These are phyloP conservation scores for Dorcus parallelipipedus DNA, from an alignment of 2,888 invertebrate genomes.

Conservation along the genomic window DNA sequence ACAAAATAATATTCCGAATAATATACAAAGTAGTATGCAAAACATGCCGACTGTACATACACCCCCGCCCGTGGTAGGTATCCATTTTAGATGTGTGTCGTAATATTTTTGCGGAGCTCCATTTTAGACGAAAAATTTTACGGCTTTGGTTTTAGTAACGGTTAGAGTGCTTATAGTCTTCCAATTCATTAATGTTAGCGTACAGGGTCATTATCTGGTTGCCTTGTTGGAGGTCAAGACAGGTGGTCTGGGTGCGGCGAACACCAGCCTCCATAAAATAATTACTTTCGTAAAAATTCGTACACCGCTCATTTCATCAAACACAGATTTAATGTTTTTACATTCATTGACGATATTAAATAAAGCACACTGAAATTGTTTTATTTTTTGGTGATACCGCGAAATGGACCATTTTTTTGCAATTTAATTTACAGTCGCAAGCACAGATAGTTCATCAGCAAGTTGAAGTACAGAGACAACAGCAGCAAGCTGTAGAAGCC, in stretches of 20 bases:
- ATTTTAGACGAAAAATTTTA: neutral
- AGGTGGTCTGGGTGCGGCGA: conserved; percentile 42
- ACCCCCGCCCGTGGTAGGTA: conserved; percentile 47
- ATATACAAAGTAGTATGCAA: conserved; percentile 27
- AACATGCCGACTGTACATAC: conserved; percentile 47
- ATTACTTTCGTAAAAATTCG: conserved; percentile 2
- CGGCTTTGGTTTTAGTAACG: neutral
- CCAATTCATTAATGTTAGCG: conserved; percentile 14
- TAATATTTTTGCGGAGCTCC: conserved; percentile 4
- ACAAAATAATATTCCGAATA: conserved; percentile 36
- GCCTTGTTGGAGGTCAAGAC: conserved; percentile 41
- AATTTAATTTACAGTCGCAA: conserved; percentile 14
- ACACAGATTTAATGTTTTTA: too few relatives aligned
- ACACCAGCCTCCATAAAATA: conserved; percentile 24
- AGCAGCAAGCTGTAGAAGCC: conserved; percentile 33
- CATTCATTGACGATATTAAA: too few relatives aligned
- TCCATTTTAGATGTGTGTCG: conserved; percentile 8
- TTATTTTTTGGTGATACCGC: neutral
- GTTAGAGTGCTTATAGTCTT: conserved; percentile 2
- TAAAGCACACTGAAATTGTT: too few relatives aligned
- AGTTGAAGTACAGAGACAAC: conserved; percentile 43
- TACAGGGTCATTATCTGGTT: conserved; percentile 39
- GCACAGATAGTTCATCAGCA: conserved; percentile 33
- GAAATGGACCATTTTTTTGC: neutral
- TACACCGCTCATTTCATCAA: too few relatives aligned